Evolutionary conservation across 2,113 vertebrate genomes (phyloP), one percentile per base, ranked within the genome.

Genomic region (Platanista minor): DNA sequence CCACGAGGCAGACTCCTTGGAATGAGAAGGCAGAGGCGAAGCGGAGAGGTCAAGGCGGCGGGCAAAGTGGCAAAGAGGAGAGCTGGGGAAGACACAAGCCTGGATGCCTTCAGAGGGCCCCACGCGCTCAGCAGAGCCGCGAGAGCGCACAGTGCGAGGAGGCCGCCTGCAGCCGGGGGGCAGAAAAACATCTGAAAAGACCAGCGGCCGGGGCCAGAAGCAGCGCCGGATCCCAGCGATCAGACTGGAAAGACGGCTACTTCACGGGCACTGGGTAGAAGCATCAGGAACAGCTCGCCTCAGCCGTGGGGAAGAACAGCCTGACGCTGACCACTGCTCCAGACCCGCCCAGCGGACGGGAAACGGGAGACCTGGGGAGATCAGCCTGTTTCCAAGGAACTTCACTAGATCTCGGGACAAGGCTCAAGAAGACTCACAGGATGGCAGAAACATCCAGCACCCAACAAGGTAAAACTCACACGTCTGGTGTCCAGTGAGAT

Each of bases 111-210:
- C 31, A 25, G 29, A 5, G 29, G 29, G 31, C 27, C 59, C 2
- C 14, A 0, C 29, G 15, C 6, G n/a, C 6, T 64, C 43, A 18
- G 36, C 61, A 33, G 2, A 62, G 25, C 21, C 0, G 52, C 2
- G 15, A 49, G 0, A 8, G 43, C 0, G 29, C 12, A 33, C 41
- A 3, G n/a, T 6, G 17, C 8, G 0, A 43, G 81, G 64, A 46
- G 9, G n/a, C 3, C 14, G 11, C 25, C 80, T 2, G 18, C 31
- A 1, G 12, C 29, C 61, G 39, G 39, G 46, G 29, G 31, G 27
- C 54, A 57, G 18, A 25, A 9, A 9, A 21, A 41, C 20, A 27
- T 6, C 62, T 6, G 52, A 39, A 39, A 21, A 72, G 64, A 43
- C 7, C 0, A 87, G 57, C 21, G 71, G 25, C 27, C 2, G 39